Evolutionary conservation across 1,140 invertebrate genomes (phyloP).

Genomic region (Dendroctonus valens): DNA sequence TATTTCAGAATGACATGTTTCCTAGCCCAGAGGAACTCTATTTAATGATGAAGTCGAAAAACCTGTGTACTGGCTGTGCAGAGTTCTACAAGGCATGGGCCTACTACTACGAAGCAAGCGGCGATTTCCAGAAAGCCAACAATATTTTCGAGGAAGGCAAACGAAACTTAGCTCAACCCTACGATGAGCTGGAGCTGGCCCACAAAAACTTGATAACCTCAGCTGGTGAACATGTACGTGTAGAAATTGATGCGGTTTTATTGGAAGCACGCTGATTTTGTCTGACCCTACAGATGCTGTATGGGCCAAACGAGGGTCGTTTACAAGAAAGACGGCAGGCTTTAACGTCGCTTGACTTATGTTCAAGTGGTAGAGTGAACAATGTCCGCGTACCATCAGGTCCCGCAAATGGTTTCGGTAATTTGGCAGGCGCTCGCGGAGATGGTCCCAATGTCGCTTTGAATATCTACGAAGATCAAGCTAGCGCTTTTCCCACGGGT

Average conservation of each 20-base stretch:
- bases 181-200: constrained; percentile 69
- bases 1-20: constrained; percentile 66
- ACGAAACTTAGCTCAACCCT: constrained; percentile 66
- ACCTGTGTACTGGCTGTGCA: constrained; percentile 74
- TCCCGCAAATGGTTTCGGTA: constrained; percentile 6
- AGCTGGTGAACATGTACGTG: constrained; percentile 46
- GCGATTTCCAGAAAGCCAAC: constrained; percentile 73
- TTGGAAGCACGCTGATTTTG: background rate
- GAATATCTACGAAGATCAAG: constrained; percentile 10
- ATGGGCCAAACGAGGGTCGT: constrained; percentile 58
- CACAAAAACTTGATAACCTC: constrained; percentile 59
- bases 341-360: constrained; percentile 65
- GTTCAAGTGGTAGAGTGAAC: constrained; percentile 53
- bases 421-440: background rate
- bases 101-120: constrained; percentile 72
- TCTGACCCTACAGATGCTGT: constrained; percentile 51
- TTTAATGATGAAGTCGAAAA: constrained; percentile 69
- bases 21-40: constrained; percentile 74
- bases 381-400: constrained; percentile 44
- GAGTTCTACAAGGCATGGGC: constrained; percentile 80
- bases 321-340: constrained; percentile 68
- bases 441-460: background rate
- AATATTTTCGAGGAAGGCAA: constrained; percentile 72
- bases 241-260: background rate
- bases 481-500: constrained; percentile 1